A percentile compares a stretch with the other conserved stretches of the same genome.
phyloP scores from a whole-genome alignment of 2,797 vertebrate genomes.

The Neostethus bicornis region DNA sequence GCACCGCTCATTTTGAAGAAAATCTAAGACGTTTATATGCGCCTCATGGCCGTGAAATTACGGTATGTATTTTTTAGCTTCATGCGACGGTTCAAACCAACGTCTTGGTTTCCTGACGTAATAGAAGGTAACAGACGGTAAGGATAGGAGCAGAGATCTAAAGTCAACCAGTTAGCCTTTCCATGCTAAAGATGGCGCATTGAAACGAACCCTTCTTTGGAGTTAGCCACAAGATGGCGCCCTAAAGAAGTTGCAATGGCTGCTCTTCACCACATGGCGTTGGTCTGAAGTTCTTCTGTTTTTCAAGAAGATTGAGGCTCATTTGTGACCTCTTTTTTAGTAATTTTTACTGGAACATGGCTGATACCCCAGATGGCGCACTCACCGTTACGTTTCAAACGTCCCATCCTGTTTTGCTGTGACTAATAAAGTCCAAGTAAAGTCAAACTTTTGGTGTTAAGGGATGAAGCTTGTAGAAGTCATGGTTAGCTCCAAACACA shows the following conservation, averaged over 20 bases:
- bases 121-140: too few species aligned
- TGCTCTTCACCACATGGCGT: constrained; percentile 10
- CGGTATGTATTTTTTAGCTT: too few species aligned
- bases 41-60: too few species aligned
- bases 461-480: background rate
- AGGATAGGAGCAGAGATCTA: too few species aligned
- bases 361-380: constrained; percentile 9
- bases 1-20: too few species aligned
- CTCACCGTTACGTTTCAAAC: constrained; percentile 12
- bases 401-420: background rate
- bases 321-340: constrained; percentile 12
- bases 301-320: background rate
- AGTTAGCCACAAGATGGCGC: constrained; percentile 69
- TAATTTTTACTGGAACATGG: constrained; percentile 1
- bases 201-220: constrained; percentile 7
- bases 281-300: constrained; percentile 18
- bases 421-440: background rate
- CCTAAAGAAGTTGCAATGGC: constrained; percentile 38
- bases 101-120: too few species aligned
- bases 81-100: too few species aligned
- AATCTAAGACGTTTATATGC: too few species aligned
- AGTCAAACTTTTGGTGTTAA: background rate
- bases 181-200: constrained; percentile 36
- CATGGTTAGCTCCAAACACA: constrained; percentile 10
- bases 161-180: too few species aligned